Evolutionary conservation across 2,113 vertebrate species (phyloP).

Genomic region (Leptocoma aspasia): DNA sequence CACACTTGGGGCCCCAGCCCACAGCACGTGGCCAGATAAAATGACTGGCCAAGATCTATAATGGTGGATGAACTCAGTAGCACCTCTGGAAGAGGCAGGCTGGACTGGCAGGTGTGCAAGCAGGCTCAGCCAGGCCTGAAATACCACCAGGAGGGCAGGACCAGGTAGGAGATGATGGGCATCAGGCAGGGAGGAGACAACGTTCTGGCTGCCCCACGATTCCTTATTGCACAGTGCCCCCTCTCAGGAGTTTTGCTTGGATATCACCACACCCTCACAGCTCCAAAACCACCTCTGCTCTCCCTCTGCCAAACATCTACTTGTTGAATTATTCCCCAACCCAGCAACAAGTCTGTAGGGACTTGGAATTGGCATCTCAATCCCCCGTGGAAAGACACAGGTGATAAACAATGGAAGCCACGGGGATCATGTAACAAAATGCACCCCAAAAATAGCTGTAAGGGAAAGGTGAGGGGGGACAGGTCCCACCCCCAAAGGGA

Average conservation of each 20-base stretch:
- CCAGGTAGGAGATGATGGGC: not conserved
- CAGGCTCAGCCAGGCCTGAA: not conserved
- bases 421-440: not conserved
- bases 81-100: not conserved
- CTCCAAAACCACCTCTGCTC: not conserved
- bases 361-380: not conserved
- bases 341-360: not conserved
- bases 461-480: not conserved
- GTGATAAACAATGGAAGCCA: fast-evolving
- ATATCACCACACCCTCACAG: not conserved
- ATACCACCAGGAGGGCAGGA: not conserved
- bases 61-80: not conserved
- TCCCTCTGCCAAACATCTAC: not conserved
- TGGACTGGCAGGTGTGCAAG: not conserved
- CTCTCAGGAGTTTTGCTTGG: not conserved
- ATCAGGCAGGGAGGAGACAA: not conserved
- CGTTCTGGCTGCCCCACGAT: fast-evolving
- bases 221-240: not conserved
- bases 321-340: not conserved
- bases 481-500: too few relatives aligned
- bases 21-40: fast-evolving
- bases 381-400: not conserved
- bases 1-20: not conserved
- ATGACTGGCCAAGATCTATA: not conserved
- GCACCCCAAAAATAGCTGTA: not conserved